Evolutionary conservation across 2,888 invertebrate species (phyloP).

Genomic region (Lordiphosa fenestrarum): DNA sequence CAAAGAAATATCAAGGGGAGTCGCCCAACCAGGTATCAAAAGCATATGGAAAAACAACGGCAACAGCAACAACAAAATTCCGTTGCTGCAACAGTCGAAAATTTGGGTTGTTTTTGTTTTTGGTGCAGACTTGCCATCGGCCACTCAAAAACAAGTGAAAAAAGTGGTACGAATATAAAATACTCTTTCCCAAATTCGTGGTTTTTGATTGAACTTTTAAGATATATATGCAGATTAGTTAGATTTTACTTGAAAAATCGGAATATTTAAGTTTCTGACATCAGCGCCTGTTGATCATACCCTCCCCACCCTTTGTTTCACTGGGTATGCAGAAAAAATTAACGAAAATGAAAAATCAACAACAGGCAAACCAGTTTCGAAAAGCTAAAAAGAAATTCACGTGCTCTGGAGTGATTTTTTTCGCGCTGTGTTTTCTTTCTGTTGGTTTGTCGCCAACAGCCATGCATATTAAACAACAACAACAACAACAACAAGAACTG

Average conservation of each 20-base stretch:
- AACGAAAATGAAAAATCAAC: slow-evolving; percentile 54
- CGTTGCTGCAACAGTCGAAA: slow-evolving; percentile 3
- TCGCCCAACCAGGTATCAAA: background rate
- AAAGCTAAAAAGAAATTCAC: slow-evolving; percentile 60
- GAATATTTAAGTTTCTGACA: no score
- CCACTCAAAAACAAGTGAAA: no score
- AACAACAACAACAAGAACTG: slow-evolving; percentile 19
- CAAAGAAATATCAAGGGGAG: no score
- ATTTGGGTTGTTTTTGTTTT: background rate
- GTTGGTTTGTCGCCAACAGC: slow-evolving; percentile 31
- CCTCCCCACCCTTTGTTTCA: no score
- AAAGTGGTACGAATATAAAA: no score
- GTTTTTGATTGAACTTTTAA: no score
- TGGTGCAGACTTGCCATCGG: slow-evolving; percentile 1
- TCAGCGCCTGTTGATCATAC: no score
- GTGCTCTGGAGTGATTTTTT: slow-evolving; percentile 40
- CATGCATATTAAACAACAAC: slow-evolving; percentile 45
- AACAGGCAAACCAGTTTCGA: slow-evolving; percentile 54
- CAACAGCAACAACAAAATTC: slow-evolving; percentile 16
- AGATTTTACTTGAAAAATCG: no score
- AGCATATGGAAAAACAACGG: slow-evolving; percentile 3
- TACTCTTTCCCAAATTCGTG: no score
- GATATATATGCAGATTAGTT: no score
- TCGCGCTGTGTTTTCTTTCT: slow-evolving; percentile 4
- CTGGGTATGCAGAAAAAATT: slow-evolving; percentile 24